These are phyloP conservation scores for Hymenopus coronatus DNA, from an alignment of 2,888 invertebrate species.

Conservation along the genomic window DNA sequence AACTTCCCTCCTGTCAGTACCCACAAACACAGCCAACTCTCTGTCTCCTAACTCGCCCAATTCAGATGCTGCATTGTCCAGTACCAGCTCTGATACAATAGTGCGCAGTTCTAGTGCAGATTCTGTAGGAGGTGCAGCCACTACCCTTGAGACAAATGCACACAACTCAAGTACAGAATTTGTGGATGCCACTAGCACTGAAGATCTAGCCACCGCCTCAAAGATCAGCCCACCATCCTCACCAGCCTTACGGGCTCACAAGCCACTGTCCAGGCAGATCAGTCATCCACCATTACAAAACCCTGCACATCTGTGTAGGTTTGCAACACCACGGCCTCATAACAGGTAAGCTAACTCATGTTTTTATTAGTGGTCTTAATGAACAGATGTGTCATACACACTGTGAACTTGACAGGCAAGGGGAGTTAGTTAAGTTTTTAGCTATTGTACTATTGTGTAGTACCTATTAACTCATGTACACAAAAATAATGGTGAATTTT, in stretches of 20 bases:
- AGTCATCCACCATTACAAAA: conserved; percentile 50
- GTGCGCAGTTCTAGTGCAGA: conserved; percentile 30
- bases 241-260: conserved; percentile 49
- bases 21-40: background rate
- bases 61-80: conserved; percentile 5
- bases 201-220: background rate
- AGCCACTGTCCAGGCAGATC: conserved; percentile 65
- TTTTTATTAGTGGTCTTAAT: too few species aligned
- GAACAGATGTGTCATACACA: too few species aligned
- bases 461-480: too few species aligned
- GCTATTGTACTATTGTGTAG: too few species aligned
- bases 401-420: too few species aligned
- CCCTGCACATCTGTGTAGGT: background rate
- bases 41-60: conserved; percentile 31
- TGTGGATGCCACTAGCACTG: background rate
- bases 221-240: background rate
- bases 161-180: background rate
- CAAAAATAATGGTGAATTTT: too few species aligned
- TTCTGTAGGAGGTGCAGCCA: conserved; percentile 14
- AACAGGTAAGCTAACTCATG: conserved; percentile 24
- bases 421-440: too few species aligned
- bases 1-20: conserved; percentile 19
- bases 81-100: conserved; percentile 26
- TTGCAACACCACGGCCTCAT: conserved; percentile 44
- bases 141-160: background rate